phyloP scores from a whole-genome alignment of 2,797 vertebrate genomes.

The Vireo griseus region DNA sequence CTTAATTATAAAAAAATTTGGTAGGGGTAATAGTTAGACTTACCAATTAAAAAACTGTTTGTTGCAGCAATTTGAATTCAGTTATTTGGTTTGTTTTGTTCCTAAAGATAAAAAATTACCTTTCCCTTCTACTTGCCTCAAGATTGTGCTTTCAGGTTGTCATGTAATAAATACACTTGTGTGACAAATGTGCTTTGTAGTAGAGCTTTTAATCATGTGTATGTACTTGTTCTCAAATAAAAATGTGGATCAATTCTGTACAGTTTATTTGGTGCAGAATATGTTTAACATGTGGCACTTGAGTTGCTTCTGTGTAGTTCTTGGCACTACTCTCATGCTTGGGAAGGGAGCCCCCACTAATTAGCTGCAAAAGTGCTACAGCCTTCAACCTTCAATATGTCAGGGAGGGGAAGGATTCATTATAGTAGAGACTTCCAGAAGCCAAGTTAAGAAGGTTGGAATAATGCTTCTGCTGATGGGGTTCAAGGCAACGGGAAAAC shows the following conservation, averaged over 20 bases:
- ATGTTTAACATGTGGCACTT: slow-evolving; percentile 35
- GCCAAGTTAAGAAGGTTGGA: slow-evolving; percentile 38
- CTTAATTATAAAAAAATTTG: background rate
- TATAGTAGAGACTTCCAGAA: slow-evolving; percentile 16
- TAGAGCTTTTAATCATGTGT: background rate
- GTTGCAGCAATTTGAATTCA: background rate
- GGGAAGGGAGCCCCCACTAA: slow-evolving; percentile 39
- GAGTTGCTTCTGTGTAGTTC: slow-evolving; percentile 33
- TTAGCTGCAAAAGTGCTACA: slow-evolving; percentile 48
- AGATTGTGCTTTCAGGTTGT: background rate
- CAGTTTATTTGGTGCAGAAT: slow-evolving; percentile 11
- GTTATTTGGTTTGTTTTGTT: background rate
- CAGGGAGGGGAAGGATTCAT: slow-evolving; percentile 44
- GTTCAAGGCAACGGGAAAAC: slow-evolving; percentile 6
- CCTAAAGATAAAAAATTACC: background rate
- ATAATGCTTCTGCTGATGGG: slow-evolving; percentile 28
- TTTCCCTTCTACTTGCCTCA: background rate
- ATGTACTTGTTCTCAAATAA: background rate
- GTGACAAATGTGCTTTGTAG: background rate
- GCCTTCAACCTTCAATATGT: slow-evolving; percentile 56
- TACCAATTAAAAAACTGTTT: background rate
- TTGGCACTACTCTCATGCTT: slow-evolving; percentile 2
- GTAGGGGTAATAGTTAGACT: background rate
- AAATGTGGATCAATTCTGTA: background rate
- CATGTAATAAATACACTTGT: background rate